A percentile compares a stretch with the other conserved stretches of the same genome.
Evolutionary conservation across 2,888 invertebrate genomes (phyloP).

Genomic region (Drosophila subquinaria): DNA sequence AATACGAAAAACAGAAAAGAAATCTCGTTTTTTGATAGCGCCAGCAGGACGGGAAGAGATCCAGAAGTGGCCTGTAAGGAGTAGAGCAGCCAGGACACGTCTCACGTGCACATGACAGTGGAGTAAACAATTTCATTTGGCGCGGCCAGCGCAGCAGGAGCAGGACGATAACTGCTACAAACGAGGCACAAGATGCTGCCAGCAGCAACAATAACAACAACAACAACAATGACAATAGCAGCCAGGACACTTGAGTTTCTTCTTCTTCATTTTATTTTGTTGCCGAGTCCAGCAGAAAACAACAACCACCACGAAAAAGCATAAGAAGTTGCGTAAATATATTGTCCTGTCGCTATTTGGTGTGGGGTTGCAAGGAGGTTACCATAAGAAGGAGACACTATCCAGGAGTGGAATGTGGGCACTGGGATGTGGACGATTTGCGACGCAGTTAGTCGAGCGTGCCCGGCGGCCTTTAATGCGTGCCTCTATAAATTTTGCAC

Average conservation of each 20-base stretch:
- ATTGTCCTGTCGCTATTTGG: slow-evolving; percentile 74
- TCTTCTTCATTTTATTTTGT: slow-evolving; percentile 26
- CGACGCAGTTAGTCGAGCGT: slow-evolving; percentile 79
- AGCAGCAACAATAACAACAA: slow-evolving; percentile 50
- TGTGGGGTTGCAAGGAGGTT: slow-evolving; percentile 17
- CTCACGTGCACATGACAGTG: slow-evolving; percentile 80
- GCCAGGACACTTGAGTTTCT: slow-evolving; percentile 68
- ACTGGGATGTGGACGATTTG: slow-evolving; percentile 32
- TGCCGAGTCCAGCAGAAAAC: slow-evolving; percentile 41
- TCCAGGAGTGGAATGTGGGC: slow-evolving; percentile 34
- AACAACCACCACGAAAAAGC: slow-evolving; percentile 55
- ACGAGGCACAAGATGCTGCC: slow-evolving; percentile 78
- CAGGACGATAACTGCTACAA: slow-evolving; percentile 76
- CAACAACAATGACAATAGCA: slow-evolving; percentile 50
- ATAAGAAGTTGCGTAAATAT: slow-evolving; percentile 81
- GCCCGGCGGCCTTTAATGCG: slow-evolving; percentile 76
- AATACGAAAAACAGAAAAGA: slow-evolving; percentile 28
- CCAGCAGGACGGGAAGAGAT: neutral
- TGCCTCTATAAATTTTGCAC: slow-evolving; percentile 80
- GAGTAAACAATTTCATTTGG: slow-evolving; percentile 80
- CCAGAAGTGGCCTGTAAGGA: slow-evolving; percentile 48
- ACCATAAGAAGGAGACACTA: slow-evolving; percentile 45
- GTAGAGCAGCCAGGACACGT: slow-evolving; percentile 52
- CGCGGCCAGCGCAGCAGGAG: slow-evolving; percentile 70
- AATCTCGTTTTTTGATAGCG: slow-evolving; percentile 79